Evolutionary conservation across 2,113 vertebrate species (phyloP).

Genomic region (Chunga burmeisteri): DNA sequence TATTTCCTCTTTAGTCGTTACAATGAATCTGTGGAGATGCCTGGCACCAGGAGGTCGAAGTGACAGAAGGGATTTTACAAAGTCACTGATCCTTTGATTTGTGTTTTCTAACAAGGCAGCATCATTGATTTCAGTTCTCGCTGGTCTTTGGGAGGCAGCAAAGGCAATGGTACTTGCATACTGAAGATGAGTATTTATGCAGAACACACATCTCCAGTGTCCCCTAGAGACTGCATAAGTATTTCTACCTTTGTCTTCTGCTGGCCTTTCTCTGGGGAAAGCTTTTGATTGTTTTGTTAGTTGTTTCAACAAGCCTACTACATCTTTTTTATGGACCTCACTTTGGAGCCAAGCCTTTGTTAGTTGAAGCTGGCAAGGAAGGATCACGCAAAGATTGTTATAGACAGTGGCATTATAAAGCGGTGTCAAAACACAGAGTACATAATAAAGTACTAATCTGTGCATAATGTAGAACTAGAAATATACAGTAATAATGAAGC

Average conservation of each 20-base stretch:
- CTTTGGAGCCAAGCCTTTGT: background rate
- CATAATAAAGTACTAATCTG: background rate
- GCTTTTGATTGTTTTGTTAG: background rate
- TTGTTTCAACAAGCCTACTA: conserved; percentile 17
- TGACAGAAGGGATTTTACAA: conserved; percentile 49
- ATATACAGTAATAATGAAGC: background rate
- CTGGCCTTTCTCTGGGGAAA: background rate
- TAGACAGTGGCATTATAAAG: background rate
- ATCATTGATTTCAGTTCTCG: conserved; percentile 59
- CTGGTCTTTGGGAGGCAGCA: conserved; percentile 42
- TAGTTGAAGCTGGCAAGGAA: background rate
- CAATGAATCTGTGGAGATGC: background rate
- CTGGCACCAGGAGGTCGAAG: conserved; percentile 48
- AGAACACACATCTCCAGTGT: background rate
- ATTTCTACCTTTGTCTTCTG: conserved; percentile 18
- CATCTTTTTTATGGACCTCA: background rate
- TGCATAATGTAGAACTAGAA: background rate
- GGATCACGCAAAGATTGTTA: background rate
- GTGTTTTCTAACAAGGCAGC: conserved; percentile 55
- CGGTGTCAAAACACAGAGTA: background rate
- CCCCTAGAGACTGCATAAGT: background rate
- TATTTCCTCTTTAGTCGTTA: background rate
- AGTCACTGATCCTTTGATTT: conserved; percentile 52
- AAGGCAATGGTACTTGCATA: conserved; percentile 13
- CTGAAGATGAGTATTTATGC: conserved; percentile 29